Percentiles rank a stretch among this genome's conserved stretches.
Evolutionary conservation across 92 coral and sea anemone genomes (phyloP).

Genomic region (Hydrozoanthus gracilis): DNA sequence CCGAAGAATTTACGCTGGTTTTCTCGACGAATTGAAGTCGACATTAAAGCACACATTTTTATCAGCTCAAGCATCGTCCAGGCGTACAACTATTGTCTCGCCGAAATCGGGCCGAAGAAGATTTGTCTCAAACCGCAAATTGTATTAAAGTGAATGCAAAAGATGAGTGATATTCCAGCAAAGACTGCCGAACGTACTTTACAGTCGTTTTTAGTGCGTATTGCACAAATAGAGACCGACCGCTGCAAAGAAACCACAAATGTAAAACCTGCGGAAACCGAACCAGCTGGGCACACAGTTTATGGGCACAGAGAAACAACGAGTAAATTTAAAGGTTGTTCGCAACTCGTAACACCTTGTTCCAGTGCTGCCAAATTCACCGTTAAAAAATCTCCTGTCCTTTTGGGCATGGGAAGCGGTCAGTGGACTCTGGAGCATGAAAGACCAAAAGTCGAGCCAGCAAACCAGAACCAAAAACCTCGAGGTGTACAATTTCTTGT

Average conservation of each 20-base stretch:
- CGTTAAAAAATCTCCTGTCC: neutral
- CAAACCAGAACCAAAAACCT: neutral
- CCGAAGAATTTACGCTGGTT: no score
- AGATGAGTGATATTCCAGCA: neutral
- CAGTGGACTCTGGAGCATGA: neutral
- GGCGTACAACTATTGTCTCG: no score
- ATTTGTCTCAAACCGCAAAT: no score
- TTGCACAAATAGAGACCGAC: slow-evolving; percentile 20
- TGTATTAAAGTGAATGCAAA: neutral
- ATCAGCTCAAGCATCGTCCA: no score
- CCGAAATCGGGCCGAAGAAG: no score
- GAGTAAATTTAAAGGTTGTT: neutral
- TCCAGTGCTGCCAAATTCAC: neutral
- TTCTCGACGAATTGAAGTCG: no score
- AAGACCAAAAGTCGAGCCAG: neutral
- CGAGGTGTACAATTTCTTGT: neutral
- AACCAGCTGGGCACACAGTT: neutral
- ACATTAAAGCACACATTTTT: no score
- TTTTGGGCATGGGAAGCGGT: neutral
- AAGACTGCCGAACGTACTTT: neutral
- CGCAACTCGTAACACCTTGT: neutral
- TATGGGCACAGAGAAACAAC: neutral
- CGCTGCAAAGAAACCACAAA: neutral
- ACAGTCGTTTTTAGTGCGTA: slow-evolving; percentile 14
- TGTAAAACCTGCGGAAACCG: neutral